Base-by-base conservation (phyloP, 2,888 invertebrate species). In the Taphrorychus bicolor region DNA sequence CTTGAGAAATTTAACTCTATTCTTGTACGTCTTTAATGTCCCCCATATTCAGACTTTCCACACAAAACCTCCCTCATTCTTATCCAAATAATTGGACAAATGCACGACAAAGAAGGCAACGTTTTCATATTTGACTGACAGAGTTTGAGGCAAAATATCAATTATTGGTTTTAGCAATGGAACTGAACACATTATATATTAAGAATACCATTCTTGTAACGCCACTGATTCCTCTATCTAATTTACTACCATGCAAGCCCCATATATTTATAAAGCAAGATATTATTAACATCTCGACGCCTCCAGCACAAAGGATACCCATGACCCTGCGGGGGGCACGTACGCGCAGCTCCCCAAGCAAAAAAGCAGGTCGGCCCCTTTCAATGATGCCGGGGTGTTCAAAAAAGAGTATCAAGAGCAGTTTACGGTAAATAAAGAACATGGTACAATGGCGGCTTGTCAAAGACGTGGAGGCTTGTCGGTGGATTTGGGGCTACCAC, bases 231-330 rank as follows among this genome's bases (percentile, higher is more conserved):
- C 17, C 17, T 17, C n/a, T 7, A 60, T 66, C 18, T 66, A 66
- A 66, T 66, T 53, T 60, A 49, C 24, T 66, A n/a, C 56, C 18
- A 59, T 65, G 53, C 66, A 40, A 41, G 54, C 19, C 48, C 21
- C 48, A 11, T 9, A 57, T 51, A 64, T 54, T 54, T 71, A 73
- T 72, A 72, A 71, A 71, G 73, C 72, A 72, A 71, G 71, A 73
- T 58, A 74, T 74, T 73, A 72, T 58, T 65, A 65, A 70, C 71
- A 71, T 70, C 66, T 64, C 61, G 70, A 72, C 71, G 75, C 74
- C 59, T 72, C 72, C 52, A 66, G 71, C 70, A 48, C 49, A 61
- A 66, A 66, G 57, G 23, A 45, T 61, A 61, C 56, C 61, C 61
- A 16, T 51, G 57, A 19, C 57, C 9, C 66, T 16, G 14, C 19